phyloP scores from a whole-genome alignment of 2,797 vertebrate species.

The Poeciliopsis paucimaculata region DNA sequence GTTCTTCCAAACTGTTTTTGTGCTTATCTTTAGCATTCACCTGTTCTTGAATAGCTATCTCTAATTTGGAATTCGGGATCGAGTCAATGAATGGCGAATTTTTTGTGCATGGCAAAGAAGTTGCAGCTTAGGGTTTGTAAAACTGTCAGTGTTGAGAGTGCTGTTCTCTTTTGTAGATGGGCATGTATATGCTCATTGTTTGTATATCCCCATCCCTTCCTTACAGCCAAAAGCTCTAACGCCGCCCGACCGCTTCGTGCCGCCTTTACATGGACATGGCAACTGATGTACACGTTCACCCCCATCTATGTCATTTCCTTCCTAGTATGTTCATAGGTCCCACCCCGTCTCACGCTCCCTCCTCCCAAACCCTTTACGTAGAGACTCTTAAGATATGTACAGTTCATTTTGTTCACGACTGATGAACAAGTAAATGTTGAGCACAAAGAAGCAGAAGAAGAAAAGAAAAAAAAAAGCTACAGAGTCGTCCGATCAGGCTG shows the following conservation, averaged over 20 bases:
- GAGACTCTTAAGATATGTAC: conserved; percentile 90
- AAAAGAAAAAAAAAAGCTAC: conserved; percentile 37
- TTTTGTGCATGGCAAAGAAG: conserved; percentile 99
- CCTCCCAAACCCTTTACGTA: conserved; percentile 81
- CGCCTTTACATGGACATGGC: conserved; percentile 99
- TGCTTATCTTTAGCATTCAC: conserved; percentile 69
- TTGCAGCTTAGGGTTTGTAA: conserved; percentile 99
- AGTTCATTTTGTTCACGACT: conserved; percentile 85
- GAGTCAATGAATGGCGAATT: conserved; percentile 70
- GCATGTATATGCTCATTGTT: conserved; percentile 99
- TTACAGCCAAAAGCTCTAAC: conserved; percentile 99
- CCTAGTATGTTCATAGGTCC: conserved; percentile 95
- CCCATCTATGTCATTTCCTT: conserved; percentile 97
- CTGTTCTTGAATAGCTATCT: conserved; percentile 78
- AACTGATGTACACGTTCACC: conserved; percentile 98
- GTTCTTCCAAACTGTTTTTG: conserved; percentile 65
- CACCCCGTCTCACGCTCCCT: conserved; percentile 74
- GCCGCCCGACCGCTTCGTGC: conserved; percentile 99
- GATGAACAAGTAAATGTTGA: conserved; percentile 64
- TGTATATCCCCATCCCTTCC: conserved; percentile 99
- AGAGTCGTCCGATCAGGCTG: conserved; percentile 69
- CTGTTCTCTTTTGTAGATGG: conserved; percentile 96
- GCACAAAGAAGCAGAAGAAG: conserved; percentile 22
- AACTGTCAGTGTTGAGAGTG: conserved; percentile 98
- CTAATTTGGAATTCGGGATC: conserved; percentile 73